These are phyloP conservation scores for Myiozetetes cayanensis DNA, from an alignment of 2,113 vertebrate genomes.

Conservation along the genomic window DNA sequence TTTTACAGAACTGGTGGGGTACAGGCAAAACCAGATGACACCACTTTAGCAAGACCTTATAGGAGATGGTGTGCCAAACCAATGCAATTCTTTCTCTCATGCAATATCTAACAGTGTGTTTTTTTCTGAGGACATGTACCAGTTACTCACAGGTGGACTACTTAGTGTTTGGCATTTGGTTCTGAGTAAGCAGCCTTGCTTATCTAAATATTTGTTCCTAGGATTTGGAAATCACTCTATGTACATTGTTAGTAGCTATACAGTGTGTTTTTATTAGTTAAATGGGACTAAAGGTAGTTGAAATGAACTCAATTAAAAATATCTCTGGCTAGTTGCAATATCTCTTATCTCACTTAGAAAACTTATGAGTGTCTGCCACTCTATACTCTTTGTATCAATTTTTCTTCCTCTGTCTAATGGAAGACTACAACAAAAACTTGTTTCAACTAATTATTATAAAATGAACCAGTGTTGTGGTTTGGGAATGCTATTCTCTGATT, in stretches of 20 bases:
- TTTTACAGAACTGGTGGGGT: neutral
- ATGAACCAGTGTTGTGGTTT: neutral
- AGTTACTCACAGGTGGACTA: neutral
- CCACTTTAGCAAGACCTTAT: rapidly evolving
- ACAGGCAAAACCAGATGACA: neutral
- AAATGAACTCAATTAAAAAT: neutral
- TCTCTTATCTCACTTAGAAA: neutral
- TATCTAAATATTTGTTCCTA: neutral
- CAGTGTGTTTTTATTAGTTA: neutral
- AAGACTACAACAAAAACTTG: neutral
- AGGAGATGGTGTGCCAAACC: neutral
- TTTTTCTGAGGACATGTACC: neutral
- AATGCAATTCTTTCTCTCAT: neutral
- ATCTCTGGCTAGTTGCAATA: neutral
- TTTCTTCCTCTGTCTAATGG: neutral
- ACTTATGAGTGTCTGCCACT: neutral
- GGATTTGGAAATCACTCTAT: neutral
- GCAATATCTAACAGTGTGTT: neutral
- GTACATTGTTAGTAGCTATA: neutral
- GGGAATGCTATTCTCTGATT: neutral
- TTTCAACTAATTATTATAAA: neutral
- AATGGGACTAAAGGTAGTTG: neutral
- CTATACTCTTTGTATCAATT: neutral
- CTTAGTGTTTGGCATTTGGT: neutral
- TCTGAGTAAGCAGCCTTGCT: neutral